phyloP scores from a whole-genome alignment of 1,140 invertebrate genomes.

The Drosophila ambigua region DNA sequence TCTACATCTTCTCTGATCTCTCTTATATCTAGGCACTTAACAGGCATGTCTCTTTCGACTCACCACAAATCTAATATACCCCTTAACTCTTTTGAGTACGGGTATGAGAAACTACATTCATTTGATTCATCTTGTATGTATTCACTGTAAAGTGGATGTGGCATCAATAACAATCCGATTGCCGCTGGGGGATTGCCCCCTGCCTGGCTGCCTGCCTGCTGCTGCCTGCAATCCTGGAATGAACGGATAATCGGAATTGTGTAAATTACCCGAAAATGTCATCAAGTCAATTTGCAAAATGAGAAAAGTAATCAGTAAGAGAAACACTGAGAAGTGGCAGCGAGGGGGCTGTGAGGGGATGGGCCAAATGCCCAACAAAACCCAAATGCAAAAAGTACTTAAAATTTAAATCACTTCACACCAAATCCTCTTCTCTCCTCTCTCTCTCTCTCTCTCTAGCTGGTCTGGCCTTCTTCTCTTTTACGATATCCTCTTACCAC shows the following conservation, averaged over 20 bases:
- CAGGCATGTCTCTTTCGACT: too few species aligned
- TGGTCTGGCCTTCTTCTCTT: background rate
- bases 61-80: too few species aligned
- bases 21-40: too few species aligned
- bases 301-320: conserved; percentile 77
- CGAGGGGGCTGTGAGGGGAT: background rate
- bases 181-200: background rate
- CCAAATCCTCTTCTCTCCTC: conserved; percentile 54
- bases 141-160: too few species aligned
- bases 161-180: too few species aligned
- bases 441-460: background rate
- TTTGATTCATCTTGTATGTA: too few species aligned
- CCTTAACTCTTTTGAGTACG: too few species aligned
- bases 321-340: conserved; percentile 32
- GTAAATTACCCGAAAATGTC: conserved; percentile 77
- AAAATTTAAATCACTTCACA: conserved; percentile 81
- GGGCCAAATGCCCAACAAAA: conserved; percentile 4
- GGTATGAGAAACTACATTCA: too few species aligned
- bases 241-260: conserved; percentile 58
- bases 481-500: too few species aligned
- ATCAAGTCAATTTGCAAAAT: conserved; percentile 80
- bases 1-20: too few species aligned
- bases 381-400: conserved; percentile 70
- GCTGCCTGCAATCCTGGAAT: background rate
- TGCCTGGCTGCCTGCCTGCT: background rate